These are phyloP conservation scores for Gari tellinella DNA, from an alignment of 2,888 invertebrate species.

Conservation along the genomic window DNA sequence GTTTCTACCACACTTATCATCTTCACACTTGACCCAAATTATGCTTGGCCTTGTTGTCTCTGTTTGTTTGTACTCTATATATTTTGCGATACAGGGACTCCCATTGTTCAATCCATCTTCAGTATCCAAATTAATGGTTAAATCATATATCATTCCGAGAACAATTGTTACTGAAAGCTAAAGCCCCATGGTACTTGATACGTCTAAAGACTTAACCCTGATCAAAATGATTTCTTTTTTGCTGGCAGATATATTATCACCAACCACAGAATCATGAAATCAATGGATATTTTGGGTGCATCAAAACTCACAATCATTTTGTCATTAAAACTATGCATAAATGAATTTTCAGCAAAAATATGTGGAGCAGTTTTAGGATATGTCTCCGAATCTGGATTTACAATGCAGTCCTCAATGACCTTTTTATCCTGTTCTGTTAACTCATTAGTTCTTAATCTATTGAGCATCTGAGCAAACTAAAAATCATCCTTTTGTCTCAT, in stretches of 20 bases:
- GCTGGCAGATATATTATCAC: no score
- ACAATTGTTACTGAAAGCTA: conserved; percentile 32
- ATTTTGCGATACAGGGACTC: conserved; percentile 28
- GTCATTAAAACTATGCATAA: conserved; percentile 34
- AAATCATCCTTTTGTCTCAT: conserved; percentile 57
- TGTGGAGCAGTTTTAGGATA: conserved; percentile 24
- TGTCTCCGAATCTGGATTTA: neutral
- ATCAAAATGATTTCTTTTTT: no score
- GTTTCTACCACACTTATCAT: conserved; percentile 12
- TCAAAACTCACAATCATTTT: no score
- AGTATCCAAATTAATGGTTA: conserved; percentile 48
- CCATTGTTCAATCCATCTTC: conserved; percentile 57
- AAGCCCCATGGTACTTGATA: conserved; percentile 5
- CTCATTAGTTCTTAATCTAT: conserved; percentile 41
- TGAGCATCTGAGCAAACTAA: conserved; percentile 46
- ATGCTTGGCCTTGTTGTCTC: no score
- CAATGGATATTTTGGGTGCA: no score
- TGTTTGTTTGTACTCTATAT: conserved; percentile 42
- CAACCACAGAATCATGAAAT: no score
- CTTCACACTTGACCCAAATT: conserved; percentile 44
- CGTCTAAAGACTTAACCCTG: no score
- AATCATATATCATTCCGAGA: conserved; percentile 45
- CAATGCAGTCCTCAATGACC: conserved; percentile 4
- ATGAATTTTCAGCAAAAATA: conserved; percentile 32
- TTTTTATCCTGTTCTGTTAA: conserved; percentile 38